These are phyloP conservation scores for Zaprionus gabonicus DNA, from an alignment of 1,140 invertebrate species.

Conservation along the genomic window DNA sequence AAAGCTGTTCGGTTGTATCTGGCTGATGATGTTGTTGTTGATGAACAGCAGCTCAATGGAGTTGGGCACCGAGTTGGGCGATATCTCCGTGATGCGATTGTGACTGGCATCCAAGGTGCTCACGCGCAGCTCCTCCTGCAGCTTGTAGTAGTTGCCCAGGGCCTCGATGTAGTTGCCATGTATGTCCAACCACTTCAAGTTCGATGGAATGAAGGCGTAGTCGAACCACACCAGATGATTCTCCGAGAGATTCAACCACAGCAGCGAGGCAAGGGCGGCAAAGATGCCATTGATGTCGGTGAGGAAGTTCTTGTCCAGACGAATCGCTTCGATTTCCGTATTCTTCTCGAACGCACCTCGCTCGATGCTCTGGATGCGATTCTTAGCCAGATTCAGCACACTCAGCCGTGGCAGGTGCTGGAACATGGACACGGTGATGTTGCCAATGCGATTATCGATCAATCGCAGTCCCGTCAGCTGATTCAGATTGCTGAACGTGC, in stretches of 20 bases:
- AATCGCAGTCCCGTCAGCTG: slow-evolving; percentile 91
- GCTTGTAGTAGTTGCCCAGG: slow-evolving; percentile 89
- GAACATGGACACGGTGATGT: slow-evolving; percentile 90
- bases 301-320: slow-evolving; percentile 91
- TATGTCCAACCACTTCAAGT: slow-evolving; percentile 92
- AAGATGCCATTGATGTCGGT: slow-evolving; percentile 92
- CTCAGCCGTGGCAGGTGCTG: slow-evolving; percentile 89
- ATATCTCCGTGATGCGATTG: slow-evolving; percentile 90
- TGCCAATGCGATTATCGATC: slow-evolving; percentile 92
- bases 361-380: slow-evolving; percentile 91
- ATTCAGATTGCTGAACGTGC: slow-evolving; percentile 89
- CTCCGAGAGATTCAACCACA: slow-evolving; percentile 94
- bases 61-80: slow-evolving; percentile 90
- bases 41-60: slow-evolving; percentile 92
- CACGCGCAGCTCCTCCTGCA: slow-evolving; percentile 86
- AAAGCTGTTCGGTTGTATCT: slow-evolving; percentile 91
- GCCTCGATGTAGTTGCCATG: slow-evolving; percentile 92
- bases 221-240: slow-evolving; percentile 93
- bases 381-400: slow-evolving; percentile 92
- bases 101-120: slow-evolving; percentile 92
- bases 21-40: slow-evolving; percentile 92
- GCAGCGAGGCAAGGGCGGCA: slow-evolving; percentile 89
- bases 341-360: slow-evolving; percentile 91
- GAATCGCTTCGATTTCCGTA: slow-evolving; percentile 90
- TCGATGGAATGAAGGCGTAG: slow-evolving; percentile 91